Evolutionary conservation across 1,140 invertebrate genomes (phyloP), one percentile per base, ranked within the genome.

Genomic region (Drosophila bifasciata): DNA sequence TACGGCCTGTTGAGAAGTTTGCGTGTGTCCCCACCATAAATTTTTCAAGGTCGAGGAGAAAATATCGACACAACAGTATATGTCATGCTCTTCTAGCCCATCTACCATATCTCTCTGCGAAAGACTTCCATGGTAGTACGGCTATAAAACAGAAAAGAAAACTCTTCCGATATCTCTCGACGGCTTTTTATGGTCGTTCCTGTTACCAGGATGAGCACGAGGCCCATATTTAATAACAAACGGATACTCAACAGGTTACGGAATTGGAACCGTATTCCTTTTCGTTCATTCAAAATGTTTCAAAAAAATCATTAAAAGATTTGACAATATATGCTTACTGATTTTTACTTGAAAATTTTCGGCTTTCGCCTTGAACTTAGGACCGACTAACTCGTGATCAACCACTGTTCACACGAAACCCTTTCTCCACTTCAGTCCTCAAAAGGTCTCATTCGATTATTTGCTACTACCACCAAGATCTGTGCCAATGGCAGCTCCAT

Each of bases 381-480:
- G 96, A 95, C 95, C 95, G 95, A 96, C 96, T 96, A 93, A 96
- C 95, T 95, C 95, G 95, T 95, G 94, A 95, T 93, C 96, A 96
- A 97, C 93, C 93, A 95, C 95, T 96, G 96, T 97, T 96, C 94
- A 96, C 95, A 95, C 94, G 96, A 95, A 97, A 96, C 96, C 95
- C 95, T n/a, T 95, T 93, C 96, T 96, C 97, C 93, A n/a, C n/a
- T n/a, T n/a, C n/a, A n/a, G n/a, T n/a, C n/a, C n/a, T n/a, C n/a
- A n/a, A n/a, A n/a, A n/a, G n/a, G n/a, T n/a, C n/a, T n/a, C n/a
- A n/a, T n/a, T n/a, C n/a, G n/a, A n/a, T n/a, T n/a, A n/a, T n/a
- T n/a, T n/a, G n/a, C n/a, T n/a, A n/a, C n/a, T n/a, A n/a, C n/a
- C n/a, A n/a, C n/a, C n/a, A n/a, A n/a, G n/a, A n/a, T n/a, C n/a